Conservation (phyloP, 2,797 vertebrate species). For the Microchirus variegatus region DNA sequence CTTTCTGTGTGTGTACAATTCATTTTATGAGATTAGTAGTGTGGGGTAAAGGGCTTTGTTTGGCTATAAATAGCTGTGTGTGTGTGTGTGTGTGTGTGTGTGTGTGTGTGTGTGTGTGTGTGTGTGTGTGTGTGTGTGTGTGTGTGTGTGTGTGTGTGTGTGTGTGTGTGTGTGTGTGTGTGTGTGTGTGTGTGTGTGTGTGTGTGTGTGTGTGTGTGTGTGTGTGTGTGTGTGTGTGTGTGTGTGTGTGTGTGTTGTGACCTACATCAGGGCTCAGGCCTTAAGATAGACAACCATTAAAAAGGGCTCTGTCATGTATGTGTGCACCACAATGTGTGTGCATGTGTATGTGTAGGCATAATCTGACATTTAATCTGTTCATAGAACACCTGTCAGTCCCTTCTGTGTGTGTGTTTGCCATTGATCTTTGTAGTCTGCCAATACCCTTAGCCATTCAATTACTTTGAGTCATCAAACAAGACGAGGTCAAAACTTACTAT, state of each 20-base stretch:
- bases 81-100: too few relatives aligned
- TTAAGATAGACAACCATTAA: conserved; percentile 1
- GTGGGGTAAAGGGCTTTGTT: conserved; percentile 74
- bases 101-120: too few relatives aligned
- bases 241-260: conserved; percentile 60
- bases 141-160: too few relatives aligned
- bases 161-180: too few relatives aligned
- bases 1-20: conserved; percentile 7
- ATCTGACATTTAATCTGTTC: conserved; percentile 43
- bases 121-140: too few relatives aligned
- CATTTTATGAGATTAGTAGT: conserved; percentile 62
- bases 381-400: conserved; percentile 22
- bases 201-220: too few relatives aligned
- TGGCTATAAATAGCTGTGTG: conserved; percentile 74
- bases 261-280: conserved; percentile 61
- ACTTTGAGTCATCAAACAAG: too few relatives aligned
- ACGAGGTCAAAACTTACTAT: too few relatives aligned
- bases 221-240: too few relatives aligned
- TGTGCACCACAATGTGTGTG: conserved; percentile 1
- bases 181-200: too few relatives aligned
- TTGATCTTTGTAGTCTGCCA: not conserved
- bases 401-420: not conserved
- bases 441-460: too few relatives aligned
- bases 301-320: conserved; percentile 12
- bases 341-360: conserved; percentile 8